Evolutionary conservation across 2,888 invertebrate species (phyloP).

Genomic region (Oxystoma pomonae): DNA sequence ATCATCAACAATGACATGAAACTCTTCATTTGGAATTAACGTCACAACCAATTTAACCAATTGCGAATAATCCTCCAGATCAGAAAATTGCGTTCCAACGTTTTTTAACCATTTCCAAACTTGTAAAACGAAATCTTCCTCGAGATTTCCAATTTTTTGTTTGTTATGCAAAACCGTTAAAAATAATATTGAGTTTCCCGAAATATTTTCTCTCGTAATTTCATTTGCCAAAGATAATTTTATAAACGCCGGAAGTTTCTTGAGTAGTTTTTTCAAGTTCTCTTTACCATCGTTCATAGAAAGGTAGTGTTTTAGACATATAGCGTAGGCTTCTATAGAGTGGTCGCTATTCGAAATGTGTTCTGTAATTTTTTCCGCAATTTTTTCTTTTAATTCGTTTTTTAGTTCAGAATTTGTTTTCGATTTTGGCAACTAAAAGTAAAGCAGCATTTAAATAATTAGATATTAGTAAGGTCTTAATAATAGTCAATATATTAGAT

Average conservation of each 20-base stretch:
- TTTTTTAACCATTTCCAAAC: constrained; percentile 33
- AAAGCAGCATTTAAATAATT: constrained; percentile 4
- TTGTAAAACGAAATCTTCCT: constrained; percentile 33
- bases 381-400: constrained; percentile 26
- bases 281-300: constrained; percentile 26
- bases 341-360: constrained; percentile 23
- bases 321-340: constrained; percentile 23
- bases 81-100: constrained; percentile 13
- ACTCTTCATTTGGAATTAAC: constrained; percentile 38
- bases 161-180: constrained; percentile 38
- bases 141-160: constrained; percentile 28
- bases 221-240: constrained; percentile 26
- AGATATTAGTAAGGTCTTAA: no score
- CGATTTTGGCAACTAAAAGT: constrained; percentile 23
- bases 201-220: constrained; percentile 22
- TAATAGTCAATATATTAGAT: no score
- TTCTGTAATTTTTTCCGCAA: constrained; percentile 31
- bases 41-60: constrained; percentile 37
- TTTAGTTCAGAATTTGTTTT: constrained; percentile 30
- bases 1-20: constrained; percentile 33
- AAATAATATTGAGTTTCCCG: constrained; percentile 35
- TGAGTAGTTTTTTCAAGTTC: constrained; percentile 24
- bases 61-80: constrained; percentile 36
- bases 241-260: constrained; percentile 27
- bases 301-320: constrained; percentile 29